Evolutionary conservation across 2,888 invertebrate species (phyloP).

Genomic region (Meliscaeva auricollis): DNA sequence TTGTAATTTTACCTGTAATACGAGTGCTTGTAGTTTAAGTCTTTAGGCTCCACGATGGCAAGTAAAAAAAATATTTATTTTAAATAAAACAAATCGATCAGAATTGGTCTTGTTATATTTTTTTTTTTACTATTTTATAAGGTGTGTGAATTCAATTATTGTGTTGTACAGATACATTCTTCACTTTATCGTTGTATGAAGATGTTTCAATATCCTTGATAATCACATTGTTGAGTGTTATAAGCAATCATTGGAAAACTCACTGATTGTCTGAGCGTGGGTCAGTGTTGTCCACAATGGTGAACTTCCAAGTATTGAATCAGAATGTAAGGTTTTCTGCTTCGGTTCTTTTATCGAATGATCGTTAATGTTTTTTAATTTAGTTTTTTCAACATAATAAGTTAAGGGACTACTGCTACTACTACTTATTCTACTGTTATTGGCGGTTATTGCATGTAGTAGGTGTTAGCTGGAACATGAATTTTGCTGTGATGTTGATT

Average conservation of each 20-base stretch:
- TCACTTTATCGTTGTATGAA: constrained; percentile 1
- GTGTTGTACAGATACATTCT: not conserved
- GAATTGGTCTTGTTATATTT: constrained; percentile 10
- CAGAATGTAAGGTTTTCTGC: constrained; percentile 53
- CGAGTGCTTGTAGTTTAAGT: no score
- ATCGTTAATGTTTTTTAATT: constrained; percentile 49
- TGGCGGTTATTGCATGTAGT: constrained; percentile 77
- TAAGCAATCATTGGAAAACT: constrained; percentile 78
- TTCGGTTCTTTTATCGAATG: constrained; percentile 46
- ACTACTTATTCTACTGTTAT: constrained; percentile 34
- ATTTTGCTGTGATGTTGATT: constrained; percentile 81
- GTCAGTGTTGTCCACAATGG: constrained; percentile 93
- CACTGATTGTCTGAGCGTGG: constrained; percentile 87
- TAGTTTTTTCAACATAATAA: constrained; percentile 43
- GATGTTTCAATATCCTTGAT: constrained; percentile 3
- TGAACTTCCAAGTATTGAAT: constrained; percentile 86
- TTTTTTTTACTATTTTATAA: not conserved
- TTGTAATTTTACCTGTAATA: no score
- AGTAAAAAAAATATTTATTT: not conserved
- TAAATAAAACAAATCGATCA: not conserved
- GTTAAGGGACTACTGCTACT: constrained; percentile 34
- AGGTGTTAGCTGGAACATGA: constrained; percentile 82
- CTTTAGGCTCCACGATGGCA: no score
- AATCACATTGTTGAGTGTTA: constrained; percentile 32
- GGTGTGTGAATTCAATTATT: not conserved